Conservation (phyloP, 2,113 vertebrate genomes). For the Lethenteron camtschaticum region DNA sequence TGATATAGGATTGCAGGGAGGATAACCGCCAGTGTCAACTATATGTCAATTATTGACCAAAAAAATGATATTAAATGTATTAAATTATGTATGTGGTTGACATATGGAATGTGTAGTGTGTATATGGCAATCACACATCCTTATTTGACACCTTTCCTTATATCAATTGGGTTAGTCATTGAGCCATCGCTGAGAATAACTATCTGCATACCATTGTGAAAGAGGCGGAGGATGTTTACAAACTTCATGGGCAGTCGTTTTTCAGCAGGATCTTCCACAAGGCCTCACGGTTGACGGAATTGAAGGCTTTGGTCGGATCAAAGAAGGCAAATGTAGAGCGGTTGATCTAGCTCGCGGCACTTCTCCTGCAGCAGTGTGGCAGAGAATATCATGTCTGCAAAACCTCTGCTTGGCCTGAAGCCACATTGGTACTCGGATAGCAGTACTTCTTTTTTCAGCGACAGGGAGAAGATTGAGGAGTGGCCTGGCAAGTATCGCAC, state of each 20-base stretch:
- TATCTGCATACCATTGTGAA: background rate
- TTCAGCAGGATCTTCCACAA: background rate
- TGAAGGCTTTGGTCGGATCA: constrained; percentile 1
- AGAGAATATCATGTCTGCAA: background rate
- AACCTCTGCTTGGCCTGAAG: background rate
- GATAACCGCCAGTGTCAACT: too few relatives aligned
- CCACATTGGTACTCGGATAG: background rate
- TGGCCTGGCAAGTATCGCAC: background rate
- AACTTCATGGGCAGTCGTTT: background rate
- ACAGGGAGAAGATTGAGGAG: background rate
- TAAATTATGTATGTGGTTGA: too few relatives aligned
- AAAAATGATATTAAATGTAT: too few relatives aligned
- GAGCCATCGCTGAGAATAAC: background rate
- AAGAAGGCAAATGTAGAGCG: background rate
- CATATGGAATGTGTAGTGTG: background rate
- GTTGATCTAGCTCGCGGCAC: background rate
- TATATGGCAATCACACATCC: background rate
- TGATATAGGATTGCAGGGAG: too few relatives aligned
- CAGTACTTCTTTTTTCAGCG: background rate
- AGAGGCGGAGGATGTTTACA: background rate
- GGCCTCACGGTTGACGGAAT: background rate
- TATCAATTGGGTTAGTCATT: background rate
- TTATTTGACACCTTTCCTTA: background rate
- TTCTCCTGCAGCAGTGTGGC: background rate
- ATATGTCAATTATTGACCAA: too few relatives aligned